These are phyloP conservation scores for Rhinatrema bivittatum DNA, from an alignment of 2,797 vertebrate species.

Conservation along the genomic window DNA sequence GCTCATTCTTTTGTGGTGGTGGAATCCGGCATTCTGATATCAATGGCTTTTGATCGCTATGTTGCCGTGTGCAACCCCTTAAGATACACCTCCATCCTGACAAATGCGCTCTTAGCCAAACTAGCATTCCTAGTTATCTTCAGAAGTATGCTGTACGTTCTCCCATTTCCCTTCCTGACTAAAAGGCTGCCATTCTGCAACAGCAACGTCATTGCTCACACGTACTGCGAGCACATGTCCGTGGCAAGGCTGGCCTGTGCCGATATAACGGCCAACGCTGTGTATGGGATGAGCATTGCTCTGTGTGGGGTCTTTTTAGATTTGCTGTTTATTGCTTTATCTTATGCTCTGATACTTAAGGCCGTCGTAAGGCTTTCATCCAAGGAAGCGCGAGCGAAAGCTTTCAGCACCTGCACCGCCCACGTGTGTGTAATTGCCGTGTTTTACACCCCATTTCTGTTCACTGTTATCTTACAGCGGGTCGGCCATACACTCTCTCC, in stretches of 20 bases:
- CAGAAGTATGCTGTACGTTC: slow-evolving; percentile 14
- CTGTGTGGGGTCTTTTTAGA: slow-evolving; percentile 38
- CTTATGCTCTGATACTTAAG: slow-evolving; percentile 43
- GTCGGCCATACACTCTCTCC: no score
- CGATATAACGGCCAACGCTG: slow-evolving; percentile 36
- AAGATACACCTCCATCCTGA: slow-evolving; percentile 38
- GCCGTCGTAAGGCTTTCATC: slow-evolving; percentile 47
- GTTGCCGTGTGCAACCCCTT: slow-evolving; percentile 49
- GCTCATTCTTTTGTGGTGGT: slow-evolving; percentile 72
- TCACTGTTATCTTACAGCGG: slow-evolving; percentile 27
- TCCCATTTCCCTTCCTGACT: slow-evolving; percentile 21
- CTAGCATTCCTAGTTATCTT: slow-evolving; percentile 8
- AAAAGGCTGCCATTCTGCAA: slow-evolving; percentile 38
- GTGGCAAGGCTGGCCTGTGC: slow-evolving; percentile 55
- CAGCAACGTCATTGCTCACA: slow-evolving; percentile 28
- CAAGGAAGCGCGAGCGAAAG: no score
- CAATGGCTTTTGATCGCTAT: slow-evolving; percentile 71
- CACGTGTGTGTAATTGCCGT: no score
- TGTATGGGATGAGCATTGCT: slow-evolving; percentile 43
- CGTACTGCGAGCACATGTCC: slow-evolving; percentile 56
- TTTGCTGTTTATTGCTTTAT: slow-evolving; percentile 35
- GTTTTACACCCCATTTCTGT: slow-evolving; percentile 30
- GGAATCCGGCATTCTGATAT: slow-evolving; percentile 68
- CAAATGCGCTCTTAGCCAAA: neutral
- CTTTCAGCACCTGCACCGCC: no score